These are phyloP conservation scores for Rhabdornis inornatus DNA, from an alignment of 2,113 vertebrate genomes.

Conservation along the genomic window DNA sequence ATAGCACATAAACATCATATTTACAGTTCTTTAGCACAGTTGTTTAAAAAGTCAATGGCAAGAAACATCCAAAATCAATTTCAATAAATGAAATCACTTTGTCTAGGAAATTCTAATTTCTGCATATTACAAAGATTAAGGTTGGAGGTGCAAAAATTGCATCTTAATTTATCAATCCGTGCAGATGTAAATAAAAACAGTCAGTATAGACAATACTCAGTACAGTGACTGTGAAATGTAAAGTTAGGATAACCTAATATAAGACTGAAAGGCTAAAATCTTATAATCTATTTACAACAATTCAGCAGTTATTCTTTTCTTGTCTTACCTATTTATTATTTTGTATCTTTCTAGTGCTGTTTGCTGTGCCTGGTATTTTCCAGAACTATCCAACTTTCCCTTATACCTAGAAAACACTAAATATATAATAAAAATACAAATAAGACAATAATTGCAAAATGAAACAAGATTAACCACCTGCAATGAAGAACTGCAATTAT, in stretches of 20 bases:
- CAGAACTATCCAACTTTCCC: background rate
- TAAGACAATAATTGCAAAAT: background rate
- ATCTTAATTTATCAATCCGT: background rate
- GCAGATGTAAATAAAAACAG: background rate
- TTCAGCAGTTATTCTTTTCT: background rate
- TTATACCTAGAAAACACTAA: background rate
- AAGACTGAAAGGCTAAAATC: background rate
- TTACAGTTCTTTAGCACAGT: background rate
- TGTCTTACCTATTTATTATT: background rate
- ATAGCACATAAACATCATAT: background rate
- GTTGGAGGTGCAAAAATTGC: background rate
- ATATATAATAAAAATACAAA: background rate
- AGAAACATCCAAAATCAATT: background rate
- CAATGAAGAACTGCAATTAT: background rate
- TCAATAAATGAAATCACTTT: background rate
- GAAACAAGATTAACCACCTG: background rate
- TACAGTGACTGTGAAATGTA: background rate
- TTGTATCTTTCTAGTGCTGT: background rate
- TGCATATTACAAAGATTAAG: background rate
- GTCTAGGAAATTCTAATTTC: background rate
- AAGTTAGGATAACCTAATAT: background rate
- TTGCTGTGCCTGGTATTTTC: background rate
- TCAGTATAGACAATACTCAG: background rate
- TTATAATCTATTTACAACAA: background rate
- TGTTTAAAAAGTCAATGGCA: background rate